phyloP scores from a whole-genome alignment of 2,113 vertebrate genomes.

The Carlito syrichta region DNA sequence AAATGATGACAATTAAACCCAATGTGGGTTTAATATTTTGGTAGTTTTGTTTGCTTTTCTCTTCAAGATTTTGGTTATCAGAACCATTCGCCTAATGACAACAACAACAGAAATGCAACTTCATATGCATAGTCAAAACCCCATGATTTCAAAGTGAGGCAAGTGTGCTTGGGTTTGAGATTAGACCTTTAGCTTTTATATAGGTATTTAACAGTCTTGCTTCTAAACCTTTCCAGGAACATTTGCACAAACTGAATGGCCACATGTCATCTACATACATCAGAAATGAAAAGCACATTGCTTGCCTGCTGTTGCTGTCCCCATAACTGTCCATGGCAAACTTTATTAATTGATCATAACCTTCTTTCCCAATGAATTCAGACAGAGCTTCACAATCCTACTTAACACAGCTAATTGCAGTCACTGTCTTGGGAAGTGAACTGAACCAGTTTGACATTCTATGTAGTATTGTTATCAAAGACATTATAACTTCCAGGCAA shows the following conservation, averaged over 20 bases:
- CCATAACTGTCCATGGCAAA: background rate
- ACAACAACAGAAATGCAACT: background rate
- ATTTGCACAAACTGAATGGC: background rate
- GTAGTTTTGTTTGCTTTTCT: background rate
- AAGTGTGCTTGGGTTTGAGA: background rate
- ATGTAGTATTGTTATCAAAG: background rate
- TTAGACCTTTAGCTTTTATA: background rate
- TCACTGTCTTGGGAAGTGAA: background rate
- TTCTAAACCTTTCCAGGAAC: conserved; percentile 14
- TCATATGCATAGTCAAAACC: background rate
- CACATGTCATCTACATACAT: background rate
- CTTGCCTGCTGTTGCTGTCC: conserved; percentile 10
- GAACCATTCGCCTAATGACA: background rate
- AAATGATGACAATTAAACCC: background rate
- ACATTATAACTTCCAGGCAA: background rate
- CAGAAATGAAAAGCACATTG: conserved; percentile 13
- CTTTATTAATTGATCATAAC: background rate
- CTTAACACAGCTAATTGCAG: background rate
- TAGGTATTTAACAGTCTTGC: background rate
- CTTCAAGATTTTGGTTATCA: background rate
- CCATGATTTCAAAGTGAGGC: background rate
- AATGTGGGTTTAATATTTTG: background rate
- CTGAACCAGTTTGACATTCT: background rate
- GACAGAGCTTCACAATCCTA: background rate
- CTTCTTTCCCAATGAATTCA: background rate